Percentiles rank a stretch among this genome's conserved stretches.
phyloP scores from a whole-genome alignment of 2,888 invertebrate species.

The Catocala sponsa region DNA sequence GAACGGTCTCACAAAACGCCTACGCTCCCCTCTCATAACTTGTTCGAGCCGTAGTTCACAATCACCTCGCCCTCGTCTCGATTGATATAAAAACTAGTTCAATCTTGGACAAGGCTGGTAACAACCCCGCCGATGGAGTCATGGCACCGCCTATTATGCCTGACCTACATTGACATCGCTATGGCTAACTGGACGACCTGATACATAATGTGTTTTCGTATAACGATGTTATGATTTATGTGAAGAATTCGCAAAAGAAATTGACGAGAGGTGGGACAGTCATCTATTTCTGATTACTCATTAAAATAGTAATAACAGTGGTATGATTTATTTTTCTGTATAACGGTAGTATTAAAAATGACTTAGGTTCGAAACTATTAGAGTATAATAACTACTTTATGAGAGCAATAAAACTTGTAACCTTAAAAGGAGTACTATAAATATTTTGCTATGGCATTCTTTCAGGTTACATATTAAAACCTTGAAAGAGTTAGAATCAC shows the following conservation, averaged over 20 bases:
- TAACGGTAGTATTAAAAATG: conserved; percentile 1
- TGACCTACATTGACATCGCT: conserved; percentile 74
- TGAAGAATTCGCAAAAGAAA: conserved; percentile 19
- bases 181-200: conserved; percentile 56
- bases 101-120: conserved; percentile 77
- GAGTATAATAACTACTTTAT: conserved; percentile 5
- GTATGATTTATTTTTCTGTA: conserved; percentile 6
- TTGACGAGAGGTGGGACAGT: background rate
- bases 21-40: conserved; percentile 46
- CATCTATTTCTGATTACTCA: conserved; percentile 7
- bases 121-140: conserved; percentile 71
- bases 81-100: conserved; percentile 80
- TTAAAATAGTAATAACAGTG: conserved; percentile 6
- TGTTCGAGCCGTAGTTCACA: conserved; percentile 56
- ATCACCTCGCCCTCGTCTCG: conserved; percentile 76
- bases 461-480: conserved; percentile 23
- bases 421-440: conserved; percentile 13
- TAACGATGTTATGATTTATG: conserved; percentile 21
- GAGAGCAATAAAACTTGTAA: conserved; percentile 15
- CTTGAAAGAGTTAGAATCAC: conserved; percentile 29
- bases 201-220: conserved; percentile 34
- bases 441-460: conserved; percentile 16
- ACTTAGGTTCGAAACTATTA: background rate
- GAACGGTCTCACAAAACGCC: conserved; percentile 32
- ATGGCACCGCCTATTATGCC: conserved; percentile 75